Percentiles rank a stretch among this genome's conserved stretches.
These are phyloP conservation scores for Tipula confusa DNA, from an alignment of 2,888 invertebrate genomes.

Conservation along the genomic window DNA sequence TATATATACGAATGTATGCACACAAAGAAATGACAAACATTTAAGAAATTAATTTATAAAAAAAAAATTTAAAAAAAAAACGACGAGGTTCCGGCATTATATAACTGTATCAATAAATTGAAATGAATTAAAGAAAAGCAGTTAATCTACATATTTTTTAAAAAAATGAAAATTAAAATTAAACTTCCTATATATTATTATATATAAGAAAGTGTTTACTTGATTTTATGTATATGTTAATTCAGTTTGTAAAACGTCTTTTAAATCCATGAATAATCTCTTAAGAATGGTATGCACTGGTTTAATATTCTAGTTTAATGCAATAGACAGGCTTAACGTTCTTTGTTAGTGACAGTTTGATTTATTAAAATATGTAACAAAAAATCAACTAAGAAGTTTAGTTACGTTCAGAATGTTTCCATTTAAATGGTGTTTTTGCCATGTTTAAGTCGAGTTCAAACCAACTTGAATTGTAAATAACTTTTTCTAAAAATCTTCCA, in stretches of 20 bases:
- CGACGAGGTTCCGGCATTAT: conserved; percentile 8
- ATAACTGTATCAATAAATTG: background rate
- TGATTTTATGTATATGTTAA: background rate
- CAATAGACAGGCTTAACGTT: no score
- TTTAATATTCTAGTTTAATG: no score
- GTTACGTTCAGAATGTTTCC: no score
- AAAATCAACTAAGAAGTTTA: no score
- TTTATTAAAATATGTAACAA: no score
- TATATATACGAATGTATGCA: background rate
- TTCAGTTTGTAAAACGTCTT: background rate
- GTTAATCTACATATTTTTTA: background rate
- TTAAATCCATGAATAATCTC: background rate
- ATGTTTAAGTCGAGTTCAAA: no score
- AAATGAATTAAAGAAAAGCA: background rate
- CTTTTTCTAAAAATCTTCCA: no score
- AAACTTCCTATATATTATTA: background rate
- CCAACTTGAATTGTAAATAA: no score
- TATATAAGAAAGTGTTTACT: background rate
- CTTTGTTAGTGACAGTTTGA: no score
- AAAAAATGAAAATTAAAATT: background rate
- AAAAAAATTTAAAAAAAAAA: no score
- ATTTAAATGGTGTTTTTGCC: no score
- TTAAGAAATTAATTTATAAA: background rate
- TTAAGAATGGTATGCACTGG: no score
- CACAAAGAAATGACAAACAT: background rate